A percentile compares a stretch with the other conserved stretches of the same genome.
Conservation (phyloP, 1,140 invertebrate species). For the Saccostrea cuccullata region DNA sequence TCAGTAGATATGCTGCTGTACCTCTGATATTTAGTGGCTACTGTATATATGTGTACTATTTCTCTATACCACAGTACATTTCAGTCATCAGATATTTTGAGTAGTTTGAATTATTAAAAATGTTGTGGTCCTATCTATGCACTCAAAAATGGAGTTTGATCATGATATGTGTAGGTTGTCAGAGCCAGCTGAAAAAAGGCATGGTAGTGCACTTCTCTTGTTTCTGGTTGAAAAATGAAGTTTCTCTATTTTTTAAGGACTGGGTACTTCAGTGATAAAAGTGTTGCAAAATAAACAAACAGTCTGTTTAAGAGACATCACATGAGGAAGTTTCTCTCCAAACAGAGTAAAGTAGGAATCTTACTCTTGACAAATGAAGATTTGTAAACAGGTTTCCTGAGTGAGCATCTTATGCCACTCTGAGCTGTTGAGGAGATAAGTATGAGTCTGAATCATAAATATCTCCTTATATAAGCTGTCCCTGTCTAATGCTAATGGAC, state of each 20-base stretch:
- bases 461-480: background rate
- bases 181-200: background rate
- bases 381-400: background rate
- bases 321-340: slow-evolving; percentile 7
- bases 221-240: no score
- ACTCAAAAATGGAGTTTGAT: background rate
- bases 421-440: background rate
- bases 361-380: slow-evolving; percentile 9
- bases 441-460: background rate
- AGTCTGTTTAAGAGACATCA: background rate
- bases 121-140: background rate
- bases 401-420: background rate
- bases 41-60: no score
- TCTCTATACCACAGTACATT: no score
- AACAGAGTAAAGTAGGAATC: background rate
- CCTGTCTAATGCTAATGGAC: background rate
- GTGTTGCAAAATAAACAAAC: background rate
- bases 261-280: background rate
- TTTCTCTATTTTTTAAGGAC: background rate
- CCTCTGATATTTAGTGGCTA: no score
- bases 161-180: background rate
- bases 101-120: background rate
- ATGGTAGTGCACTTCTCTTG: background rate
- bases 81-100: background rate
- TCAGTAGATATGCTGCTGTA: background rate